Evolutionary conservation across 2,797 vertebrate species (phyloP).

Genomic region (Pseudochirops corinnae): DNA sequence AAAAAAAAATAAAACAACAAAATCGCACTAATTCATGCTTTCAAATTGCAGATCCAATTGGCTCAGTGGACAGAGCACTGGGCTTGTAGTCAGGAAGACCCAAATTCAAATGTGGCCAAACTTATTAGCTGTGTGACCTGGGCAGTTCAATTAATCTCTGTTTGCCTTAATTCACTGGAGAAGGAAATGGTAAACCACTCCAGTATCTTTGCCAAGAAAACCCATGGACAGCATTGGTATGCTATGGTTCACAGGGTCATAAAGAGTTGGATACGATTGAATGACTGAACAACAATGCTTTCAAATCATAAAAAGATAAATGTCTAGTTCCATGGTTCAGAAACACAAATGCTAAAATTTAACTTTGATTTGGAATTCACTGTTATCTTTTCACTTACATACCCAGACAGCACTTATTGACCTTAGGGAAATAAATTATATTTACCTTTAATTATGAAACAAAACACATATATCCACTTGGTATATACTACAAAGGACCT

Average conservation of each 20-base stretch:
- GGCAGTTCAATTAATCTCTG: not conserved
- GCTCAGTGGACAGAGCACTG: not conserved
- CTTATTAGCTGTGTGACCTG: not conserved
- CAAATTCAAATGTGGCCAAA: not conserved
- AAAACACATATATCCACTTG: not conserved
- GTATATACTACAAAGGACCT: not conserved
- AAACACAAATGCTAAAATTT: not conserved
- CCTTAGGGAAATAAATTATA: conserved; percentile 24
- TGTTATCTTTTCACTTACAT: not conserved
- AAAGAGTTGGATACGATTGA: not conserved
- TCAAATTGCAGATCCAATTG: not conserved
- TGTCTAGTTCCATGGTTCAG: not conserved
- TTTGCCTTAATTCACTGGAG: not conserved
- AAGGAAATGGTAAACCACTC: not conserved
- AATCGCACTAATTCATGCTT: not conserved
- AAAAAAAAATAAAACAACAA: not conserved
- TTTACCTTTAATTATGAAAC: conserved; percentile 26
- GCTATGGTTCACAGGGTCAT: not conserved
- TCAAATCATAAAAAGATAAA: not conserved
- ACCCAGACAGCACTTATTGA: conserved; percentile 30
- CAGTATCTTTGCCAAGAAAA: not conserved
- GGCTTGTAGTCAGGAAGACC: not conserved
- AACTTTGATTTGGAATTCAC: not conserved
- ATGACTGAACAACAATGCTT: not conserved
- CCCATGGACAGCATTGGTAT: not conserved